Percentiles rank a stretch among this genome's conserved stretches.
Conservation (phyloP, 2,113 vertebrate species). For the Cyrtonyx montezumae region DNA sequence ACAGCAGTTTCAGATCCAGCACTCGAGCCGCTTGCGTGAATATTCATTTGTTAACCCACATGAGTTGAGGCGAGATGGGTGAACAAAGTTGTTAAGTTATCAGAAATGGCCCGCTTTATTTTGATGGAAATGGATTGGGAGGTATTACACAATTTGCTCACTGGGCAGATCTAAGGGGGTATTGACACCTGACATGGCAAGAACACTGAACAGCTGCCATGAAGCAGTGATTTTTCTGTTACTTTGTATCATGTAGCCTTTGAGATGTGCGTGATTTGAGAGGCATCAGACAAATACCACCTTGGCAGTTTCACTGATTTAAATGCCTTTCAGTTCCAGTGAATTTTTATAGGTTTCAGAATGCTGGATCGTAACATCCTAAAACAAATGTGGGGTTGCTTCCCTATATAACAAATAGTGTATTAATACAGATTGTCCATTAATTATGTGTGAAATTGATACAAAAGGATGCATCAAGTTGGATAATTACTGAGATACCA, state of each 20-base stretch:
- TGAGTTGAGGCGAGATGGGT: background rate
- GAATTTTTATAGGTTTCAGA: background rate
- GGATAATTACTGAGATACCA: background rate
- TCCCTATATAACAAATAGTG: background rate
- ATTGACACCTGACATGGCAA: rapidly evolving
- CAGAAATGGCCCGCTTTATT: background rate
- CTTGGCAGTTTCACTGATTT: background rate
- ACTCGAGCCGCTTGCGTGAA: background rate
- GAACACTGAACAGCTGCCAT: background rate
- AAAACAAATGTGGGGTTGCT: background rate
- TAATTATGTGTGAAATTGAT: background rate
- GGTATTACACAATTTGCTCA: background rate
- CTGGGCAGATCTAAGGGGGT: background rate
- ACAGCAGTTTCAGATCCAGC: background rate
- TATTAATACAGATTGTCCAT: background rate
- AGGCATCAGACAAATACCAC: background rate
- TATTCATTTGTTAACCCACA: background rate
- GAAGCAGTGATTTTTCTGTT: background rate
- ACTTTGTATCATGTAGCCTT: background rate
- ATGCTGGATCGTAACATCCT: background rate
- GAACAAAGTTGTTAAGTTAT: background rate
- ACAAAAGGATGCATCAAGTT: background rate
- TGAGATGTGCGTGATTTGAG: background rate
- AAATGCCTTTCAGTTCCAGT: background rate
- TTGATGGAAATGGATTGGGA: background rate